phyloP scores from a whole-genome alignment of 1,140 invertebrate genomes.

The Tetragonula clypearis region DNA sequence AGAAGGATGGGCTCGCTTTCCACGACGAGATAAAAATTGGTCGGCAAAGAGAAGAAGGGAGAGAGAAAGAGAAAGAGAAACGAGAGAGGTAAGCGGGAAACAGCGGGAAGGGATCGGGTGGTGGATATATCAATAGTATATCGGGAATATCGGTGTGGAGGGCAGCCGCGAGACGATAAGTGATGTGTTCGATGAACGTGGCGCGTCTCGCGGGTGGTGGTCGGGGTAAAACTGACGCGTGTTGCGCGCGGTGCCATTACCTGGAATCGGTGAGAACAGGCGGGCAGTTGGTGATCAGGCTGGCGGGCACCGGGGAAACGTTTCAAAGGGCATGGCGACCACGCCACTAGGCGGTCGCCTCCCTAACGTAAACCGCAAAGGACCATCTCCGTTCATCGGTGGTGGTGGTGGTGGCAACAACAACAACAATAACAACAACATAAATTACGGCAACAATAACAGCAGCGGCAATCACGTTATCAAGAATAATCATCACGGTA shows the following conservation, averaged over 20 bases:
- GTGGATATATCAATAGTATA: conserved; percentile 47
- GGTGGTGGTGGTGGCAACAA: conserved; percentile 69
- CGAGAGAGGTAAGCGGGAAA: background rate
- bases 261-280: conserved; percentile 73
- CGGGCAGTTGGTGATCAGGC: conserved; percentile 79
- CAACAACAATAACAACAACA: conserved; percentile 9
- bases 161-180: conserved; percentile 66
- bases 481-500: conserved; percentile 6
- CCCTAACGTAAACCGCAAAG: conserved; percentile 80
- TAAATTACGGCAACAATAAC: conserved; percentile 71
- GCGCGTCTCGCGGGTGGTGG: conserved; percentile 80
- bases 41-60: background rate
- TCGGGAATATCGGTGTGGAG: conserved; percentile 53
- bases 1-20: too few relatives aligned
- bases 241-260: conserved; percentile 64
- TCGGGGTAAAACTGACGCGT: conserved; percentile 73
- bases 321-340: conserved; percentile 81
- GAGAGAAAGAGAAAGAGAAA: conserved; percentile 20
- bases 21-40: too few relatives aligned
- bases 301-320: conserved; percentile 81
- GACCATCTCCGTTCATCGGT: conserved; percentile 77
- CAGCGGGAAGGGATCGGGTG: background rate
- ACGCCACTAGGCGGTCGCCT: conserved; percentile 82
- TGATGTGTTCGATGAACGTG: conserved; percentile 81
- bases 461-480: conserved; percentile 65